phyloP scores from a whole-genome alignment of 2,888 invertebrate species.

The Pristionchus entomophagus region DNA sequence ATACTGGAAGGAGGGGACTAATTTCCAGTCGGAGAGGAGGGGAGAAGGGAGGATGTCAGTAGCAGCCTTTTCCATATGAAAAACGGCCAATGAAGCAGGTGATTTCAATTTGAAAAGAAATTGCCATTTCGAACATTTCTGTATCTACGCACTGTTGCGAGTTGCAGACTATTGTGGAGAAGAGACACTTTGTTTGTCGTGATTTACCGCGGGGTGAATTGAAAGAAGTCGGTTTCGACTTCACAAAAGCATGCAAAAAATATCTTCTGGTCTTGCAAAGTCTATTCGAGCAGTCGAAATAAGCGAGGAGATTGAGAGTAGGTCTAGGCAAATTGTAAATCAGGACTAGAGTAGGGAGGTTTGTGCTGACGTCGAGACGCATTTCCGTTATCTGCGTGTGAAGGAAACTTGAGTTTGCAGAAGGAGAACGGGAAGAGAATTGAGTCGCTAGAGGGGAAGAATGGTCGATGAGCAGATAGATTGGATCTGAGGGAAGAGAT shows the following conservation, averaged over 20 bases:
- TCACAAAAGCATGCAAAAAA: background rate
- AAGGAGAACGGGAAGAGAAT: background rate
- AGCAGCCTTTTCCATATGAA: background rate
- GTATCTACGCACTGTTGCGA: background rate
- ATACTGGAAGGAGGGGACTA: background rate
- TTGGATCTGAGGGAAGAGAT: too few relatives aligned
- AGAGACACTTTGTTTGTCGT: too few relatives aligned
- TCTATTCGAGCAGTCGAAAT: too few relatives aligned
- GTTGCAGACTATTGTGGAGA: too few relatives aligned
- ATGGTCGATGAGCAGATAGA: too few relatives aligned
- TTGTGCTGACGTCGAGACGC: background rate
- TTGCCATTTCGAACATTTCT: too few relatives aligned
- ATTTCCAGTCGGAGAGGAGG: background rate
- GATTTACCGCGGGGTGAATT: too few relatives aligned
- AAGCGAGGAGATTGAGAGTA: background rate
- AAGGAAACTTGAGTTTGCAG: background rate
- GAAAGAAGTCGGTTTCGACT: too few relatives aligned
- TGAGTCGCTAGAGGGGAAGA: too few relatives aligned
- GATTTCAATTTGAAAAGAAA: too few relatives aligned
- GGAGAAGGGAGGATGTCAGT: background rate
- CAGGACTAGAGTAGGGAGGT: background rate
- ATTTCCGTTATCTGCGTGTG: background rate
- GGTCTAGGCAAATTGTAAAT: background rate
- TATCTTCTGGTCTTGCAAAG: background rate
- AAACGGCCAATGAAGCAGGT: background rate